A percentile compares a stretch with the other conserved stretches of the same genome.
phyloP scores from a whole-genome alignment of 2,888 invertebrate species.

The Oligia fasciuncula region DNA sequence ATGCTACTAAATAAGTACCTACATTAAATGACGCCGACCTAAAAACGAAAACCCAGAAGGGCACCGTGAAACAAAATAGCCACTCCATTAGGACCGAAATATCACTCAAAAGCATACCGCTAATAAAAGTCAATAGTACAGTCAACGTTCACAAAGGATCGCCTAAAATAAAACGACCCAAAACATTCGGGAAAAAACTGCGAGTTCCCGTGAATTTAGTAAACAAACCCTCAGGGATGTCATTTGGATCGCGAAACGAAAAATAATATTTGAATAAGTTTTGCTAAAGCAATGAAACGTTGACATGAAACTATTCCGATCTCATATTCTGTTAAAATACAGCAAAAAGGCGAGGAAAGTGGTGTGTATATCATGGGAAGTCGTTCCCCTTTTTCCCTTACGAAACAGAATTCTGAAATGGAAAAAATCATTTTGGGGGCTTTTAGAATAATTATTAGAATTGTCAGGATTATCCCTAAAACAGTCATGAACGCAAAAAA shows the following conservation, averaged over 20 bases:
- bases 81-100: constrained; percentile 13
- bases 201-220: constrained; percentile 18
- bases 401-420: constrained; percentile 6
- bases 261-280: constrained; percentile 62
- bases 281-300: constrained; percentile 33
- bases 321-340: constrained; percentile 26
- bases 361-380: not conserved
- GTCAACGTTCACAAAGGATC: constrained; percentile 14
- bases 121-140: constrained; percentile 21
- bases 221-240: constrained; percentile 45
- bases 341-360: constrained; percentile 12
- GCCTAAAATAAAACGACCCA: constrained; percentile 20
- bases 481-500: not conserved
- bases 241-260: constrained; percentile 47
- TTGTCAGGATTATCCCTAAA: constrained; percentile 21
- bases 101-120: not conserved
- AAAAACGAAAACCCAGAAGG: not conserved
- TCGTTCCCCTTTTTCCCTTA: constrained; percentile 7
- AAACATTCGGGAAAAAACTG: constrained; percentile 32
- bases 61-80: no score
- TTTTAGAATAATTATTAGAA: constrained; percentile 10
- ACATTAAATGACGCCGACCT: not conserved
- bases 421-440: not conserved
- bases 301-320: constrained; percentile 35
- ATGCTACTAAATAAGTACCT: not conserved